Evolutionary conservation across 2,888 invertebrate species (phyloP), one percentile per base, ranked within the genome.

Genomic region (Eubasilissa splendida): DNA sequence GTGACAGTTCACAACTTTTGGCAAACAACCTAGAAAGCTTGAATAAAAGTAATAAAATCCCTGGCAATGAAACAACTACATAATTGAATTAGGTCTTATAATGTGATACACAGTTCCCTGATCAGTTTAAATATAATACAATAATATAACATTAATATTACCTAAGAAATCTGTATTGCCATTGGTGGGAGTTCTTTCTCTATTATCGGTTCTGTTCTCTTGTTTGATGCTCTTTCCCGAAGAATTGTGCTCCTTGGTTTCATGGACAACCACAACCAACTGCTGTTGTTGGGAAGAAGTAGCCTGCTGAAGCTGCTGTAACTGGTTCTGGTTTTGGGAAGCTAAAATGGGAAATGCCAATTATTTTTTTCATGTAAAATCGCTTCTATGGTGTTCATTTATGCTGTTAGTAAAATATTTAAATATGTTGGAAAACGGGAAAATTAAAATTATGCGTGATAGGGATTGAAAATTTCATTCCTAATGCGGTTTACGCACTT

Each of bases 221-320:
- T 92, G 91, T 81, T 92, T 92, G 85, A 90, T 89, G 82, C 91
- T 91, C 59, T 92, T 89, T 11, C 91, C 90, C 12, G 91, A 83
- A 0, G 90, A 88, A 1, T 84, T 83, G 80, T 91, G 88, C 84
- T 91, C 88, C 86, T 90, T 90, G 4, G 91, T 89, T 86, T 91
- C 90, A 85, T 90, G 90, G 3, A 91, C 87, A 50, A 91, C 90
- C 82, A 92, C 91, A 54, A 91, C 85, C 78, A 91, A 86, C 85
- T 91, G 91, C 84, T 91, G 92, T 11, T 82, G 82, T 31, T 81
- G 56, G n/a, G 88, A 86, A 87, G 91, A 86, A 87, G 86, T 86
- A 68, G 88, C 86, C 88, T 91, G 87, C 87, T 86, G 86, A 74
- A 85, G 85, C 8, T 86, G 86, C 58, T 90, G 86, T 3, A 85